Conservation (phyloP, 1,140 invertebrate genomes). For the Drosophila nigromelanica region DNA sequence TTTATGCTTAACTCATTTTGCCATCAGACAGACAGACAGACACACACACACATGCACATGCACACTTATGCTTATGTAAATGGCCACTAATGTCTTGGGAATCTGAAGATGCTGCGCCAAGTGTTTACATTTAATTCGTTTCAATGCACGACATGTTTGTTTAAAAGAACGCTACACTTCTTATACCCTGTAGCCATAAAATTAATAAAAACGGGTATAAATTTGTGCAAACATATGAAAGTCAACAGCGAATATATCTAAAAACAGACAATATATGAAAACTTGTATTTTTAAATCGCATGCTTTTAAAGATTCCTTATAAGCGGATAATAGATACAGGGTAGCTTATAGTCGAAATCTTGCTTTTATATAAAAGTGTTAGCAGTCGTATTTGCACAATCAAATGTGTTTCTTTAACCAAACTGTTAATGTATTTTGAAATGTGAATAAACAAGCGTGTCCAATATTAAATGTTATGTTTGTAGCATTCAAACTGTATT, state of each 20-base stretch:
- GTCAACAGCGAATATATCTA: no score
- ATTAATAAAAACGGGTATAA: neutral
- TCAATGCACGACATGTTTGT: conserved; percentile 42
- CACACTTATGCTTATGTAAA: neutral
- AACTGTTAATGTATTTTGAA: neutral
- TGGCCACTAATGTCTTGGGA: conserved; percentile 26
- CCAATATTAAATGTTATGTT: neutral
- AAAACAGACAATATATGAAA: no score
- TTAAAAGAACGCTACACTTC: conserved; percentile 19
- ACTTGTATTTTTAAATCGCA: no score
- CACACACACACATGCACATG: neutral
- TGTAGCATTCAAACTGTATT: neutral
- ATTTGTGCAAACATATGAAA: neutral
- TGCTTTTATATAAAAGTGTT: neutral
- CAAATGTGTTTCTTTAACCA: neutral
- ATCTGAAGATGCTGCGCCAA: conserved; percentile 19
- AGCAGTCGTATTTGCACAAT: conserved; percentile 1
- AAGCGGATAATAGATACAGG: neutral
- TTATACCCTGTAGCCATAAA: conserved; percentile 2
- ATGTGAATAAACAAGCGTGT: neutral
- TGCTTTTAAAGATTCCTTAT: no score
- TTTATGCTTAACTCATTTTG: conserved; percentile 8
- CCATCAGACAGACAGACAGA: neutral
- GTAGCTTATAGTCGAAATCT: neutral
- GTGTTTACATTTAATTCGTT: conserved; percentile 52